phyloP scores from a whole-genome alignment of 2,888 invertebrate species.

The Catonia carolina region DNA sequence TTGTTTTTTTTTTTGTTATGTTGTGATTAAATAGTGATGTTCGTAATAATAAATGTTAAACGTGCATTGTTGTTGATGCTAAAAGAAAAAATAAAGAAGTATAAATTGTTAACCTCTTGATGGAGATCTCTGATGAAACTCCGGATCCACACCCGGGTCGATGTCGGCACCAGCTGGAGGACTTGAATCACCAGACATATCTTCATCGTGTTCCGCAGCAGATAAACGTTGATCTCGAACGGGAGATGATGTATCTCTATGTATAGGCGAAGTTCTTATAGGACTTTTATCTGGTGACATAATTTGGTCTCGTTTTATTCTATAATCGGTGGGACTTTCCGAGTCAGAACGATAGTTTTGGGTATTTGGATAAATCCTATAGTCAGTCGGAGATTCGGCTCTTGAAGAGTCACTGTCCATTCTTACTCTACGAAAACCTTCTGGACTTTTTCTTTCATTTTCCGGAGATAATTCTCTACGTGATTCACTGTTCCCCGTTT shows the following conservation, averaged over 20 bases:
- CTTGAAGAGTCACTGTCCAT: conserved; percentile 15
- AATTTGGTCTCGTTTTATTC: conserved; percentile 14
- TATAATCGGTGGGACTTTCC: conserved; percentile 5
- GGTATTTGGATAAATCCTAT: background rate
- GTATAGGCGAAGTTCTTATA: background rate
- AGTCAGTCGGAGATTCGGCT: conserved; percentile 11
- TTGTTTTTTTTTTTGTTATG: too few relatives aligned
- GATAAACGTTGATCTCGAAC: background rate
- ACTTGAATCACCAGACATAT: background rate
- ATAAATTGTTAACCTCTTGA: too few relatives aligned
- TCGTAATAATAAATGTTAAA: too few relatives aligned
- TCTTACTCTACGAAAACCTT: conserved; percentile 1
- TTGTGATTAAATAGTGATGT: too few relatives aligned
- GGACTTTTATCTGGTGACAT: background rate
- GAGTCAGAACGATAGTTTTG: conserved; percentile 3
- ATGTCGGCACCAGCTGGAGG: background rate
- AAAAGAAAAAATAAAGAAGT: too few relatives aligned
- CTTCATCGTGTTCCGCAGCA: background rate
- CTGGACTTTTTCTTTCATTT: conserved; percentile 1
- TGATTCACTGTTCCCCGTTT: too few relatives aligned
- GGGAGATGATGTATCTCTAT: background rate
- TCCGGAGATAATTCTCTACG: too few relatives aligned
- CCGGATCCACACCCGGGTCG: too few relatives aligned
- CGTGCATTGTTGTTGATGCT: too few relatives aligned
- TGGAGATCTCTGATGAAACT: too few relatives aligned